These are phyloP conservation scores for Mimas tiliae DNA, from an alignment of 2,888 invertebrate species.

Conservation along the genomic window DNA sequence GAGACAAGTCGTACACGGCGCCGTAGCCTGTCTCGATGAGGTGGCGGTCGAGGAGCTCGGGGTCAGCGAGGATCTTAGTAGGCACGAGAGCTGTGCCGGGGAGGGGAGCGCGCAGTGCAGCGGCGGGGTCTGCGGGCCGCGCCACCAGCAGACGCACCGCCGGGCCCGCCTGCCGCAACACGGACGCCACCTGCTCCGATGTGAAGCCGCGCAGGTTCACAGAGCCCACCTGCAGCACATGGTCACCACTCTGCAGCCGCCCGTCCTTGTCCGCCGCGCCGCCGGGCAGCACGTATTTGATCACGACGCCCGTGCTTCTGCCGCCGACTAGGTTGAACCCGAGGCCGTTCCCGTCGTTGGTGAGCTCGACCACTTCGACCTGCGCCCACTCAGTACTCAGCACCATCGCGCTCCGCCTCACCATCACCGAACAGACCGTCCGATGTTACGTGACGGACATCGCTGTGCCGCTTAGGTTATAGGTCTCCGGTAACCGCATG, in stretches of 20 bases:
- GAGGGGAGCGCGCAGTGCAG: constrained; percentile 90
- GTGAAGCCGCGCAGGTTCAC: constrained; percentile 98
- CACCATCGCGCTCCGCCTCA: constrained; percentile 86
- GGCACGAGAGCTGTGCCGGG: constrained; percentile 96
- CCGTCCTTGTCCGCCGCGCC: constrained; percentile 98
- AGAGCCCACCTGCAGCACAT: constrained; percentile 97
- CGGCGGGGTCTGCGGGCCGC: constrained; percentile 94
- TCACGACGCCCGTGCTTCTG: constrained; percentile 98
- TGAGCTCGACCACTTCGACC: constrained; percentile 99
- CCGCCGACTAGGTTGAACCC: constrained; percentile 99
- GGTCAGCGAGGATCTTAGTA: constrained; percentile 95
- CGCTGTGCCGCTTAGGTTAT: constrained; percentile 71
- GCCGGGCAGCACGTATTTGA: constrained; percentile 98
- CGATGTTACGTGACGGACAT: constrained; percentile 75
- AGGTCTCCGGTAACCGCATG: constrained; percentile 57
- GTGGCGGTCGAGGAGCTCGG: constrained; percentile 94
- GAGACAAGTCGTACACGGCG: constrained; percentile 81
- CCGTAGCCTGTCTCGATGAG: constrained; percentile 91
- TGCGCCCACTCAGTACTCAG: constrained; percentile 99
- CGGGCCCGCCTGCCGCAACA: constrained; percentile 90
- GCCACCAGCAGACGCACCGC: constrained; percentile 96
- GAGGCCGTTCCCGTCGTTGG: constrained; percentile 98
- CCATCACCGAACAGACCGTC: constrained; percentile 62
- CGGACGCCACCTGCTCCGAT: constrained; percentile 93
- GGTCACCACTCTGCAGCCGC: constrained; percentile 97